Evolutionary conservation across 2,113 vertebrate species (phyloP), one percentile per base, ranked within the genome.

Genomic region (Grantiella picta): DNA sequence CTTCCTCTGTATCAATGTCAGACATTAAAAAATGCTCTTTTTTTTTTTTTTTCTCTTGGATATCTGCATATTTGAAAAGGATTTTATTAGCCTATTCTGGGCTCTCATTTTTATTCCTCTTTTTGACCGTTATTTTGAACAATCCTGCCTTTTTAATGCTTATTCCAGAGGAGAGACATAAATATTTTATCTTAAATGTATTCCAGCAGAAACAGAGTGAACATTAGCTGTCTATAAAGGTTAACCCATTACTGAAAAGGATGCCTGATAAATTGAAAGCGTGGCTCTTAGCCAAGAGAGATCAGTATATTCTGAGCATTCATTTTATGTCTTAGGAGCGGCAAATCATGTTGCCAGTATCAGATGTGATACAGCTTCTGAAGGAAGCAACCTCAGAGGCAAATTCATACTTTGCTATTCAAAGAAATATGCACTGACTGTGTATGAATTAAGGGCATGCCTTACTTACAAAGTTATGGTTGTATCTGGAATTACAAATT

Each of bases 181-280:
- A 97, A 96, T 96, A 95, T 96, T 97, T 95, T 90, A 97, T 92
- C 65, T 47, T 81, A 91, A 96, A 89, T 82, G 49, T 54, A 70
- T 72, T 86, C 56, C 60, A 89, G 45, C 54, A 93, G 53, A 92
- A 92, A 60, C 72, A 68, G 57, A 92, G 38, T 84, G 79, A 97
- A 92, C 42, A 84, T 96, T 95, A 93, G 53, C 81, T 93, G 64
- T 91, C 89, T 86, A 18, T 65, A 97, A 96, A 61, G 70, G 84
- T 96, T 97, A 95, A 95, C 90, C 72, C 89, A 89, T 96, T 97
- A 96, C 72, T 90, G 79, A 96, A 96, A 97, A 90, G 86, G 47
- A 86, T 89, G 83, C 91, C 84, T 89, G 78, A 96, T 94, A 97
- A 96, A 96, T 92, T 89, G 95, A 65, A 96, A 86, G 47, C 56